Base-by-base conservation (phyloP, 2,888 invertebrate species). In the Agonopterix alstromeriana region DNA sequence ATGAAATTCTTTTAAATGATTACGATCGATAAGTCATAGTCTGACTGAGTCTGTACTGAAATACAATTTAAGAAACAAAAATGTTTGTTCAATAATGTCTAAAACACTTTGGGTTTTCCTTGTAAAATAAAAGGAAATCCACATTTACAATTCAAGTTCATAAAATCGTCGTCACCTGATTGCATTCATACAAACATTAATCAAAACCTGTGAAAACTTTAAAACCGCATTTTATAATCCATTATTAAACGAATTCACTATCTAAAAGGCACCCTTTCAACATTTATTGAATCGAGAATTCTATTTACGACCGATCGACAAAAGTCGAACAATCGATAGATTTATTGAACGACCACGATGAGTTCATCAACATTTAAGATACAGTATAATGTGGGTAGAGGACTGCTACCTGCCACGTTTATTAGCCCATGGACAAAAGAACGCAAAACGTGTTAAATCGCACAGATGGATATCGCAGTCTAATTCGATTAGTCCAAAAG, bases 381-480 rank as follows among this genome's bases (percentile, higher is more conserved):
- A 78, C 72, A 73, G 73, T 74, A 72, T 73, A 71, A 71, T 69
- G 70, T 66, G 70, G 73, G 70, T 58, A 59, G 65, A 68, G 76
- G 70, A 62, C 60, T 49, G 85, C 86, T 87, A 87, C 87, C 87
- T 86, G 86, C 82, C 67, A 61, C 71, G 71, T 82, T 81, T 83
- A 85, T 84, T 83, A 81, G 79, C 63, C 69, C 67, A 66, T 64
- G 74, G 75, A 82, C 78, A 81, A 83, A 82, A 78, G 82, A 77
- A 82, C 80, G 82, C 85, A 80, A 82, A 85, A 85, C 76, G 85
- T 85, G 87, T 83, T 83, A 86, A 86, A 80, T 81, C 75, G 84
- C 75, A 71, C 79, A 74, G 84, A 86, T 85, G 78, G 70, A 72
- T 83, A 86, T 86, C 85, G 65, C 64, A 56, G 63, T 78, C 82